phyloP scores from a whole-genome alignment of 2,113 vertebrate species.

The Zosterops lateralis region DNA sequence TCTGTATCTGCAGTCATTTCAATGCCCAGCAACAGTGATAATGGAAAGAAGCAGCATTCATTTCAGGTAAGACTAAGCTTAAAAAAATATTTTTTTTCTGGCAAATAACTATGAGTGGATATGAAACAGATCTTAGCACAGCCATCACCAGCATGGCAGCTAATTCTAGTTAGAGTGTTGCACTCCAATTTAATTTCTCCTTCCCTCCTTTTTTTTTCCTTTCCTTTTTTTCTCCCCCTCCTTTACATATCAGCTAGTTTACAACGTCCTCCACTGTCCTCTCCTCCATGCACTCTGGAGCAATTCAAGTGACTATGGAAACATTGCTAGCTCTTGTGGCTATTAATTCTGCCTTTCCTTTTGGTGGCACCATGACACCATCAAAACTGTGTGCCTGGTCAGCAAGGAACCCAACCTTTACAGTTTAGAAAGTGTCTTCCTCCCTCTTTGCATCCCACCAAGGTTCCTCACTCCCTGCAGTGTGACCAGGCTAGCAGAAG shows the following conservation, averaged over 20 bases:
- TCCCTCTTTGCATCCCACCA: not conserved
- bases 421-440: not conserved
- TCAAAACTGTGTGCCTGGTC: not conserved
- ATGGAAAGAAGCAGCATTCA: constrained; percentile 2
- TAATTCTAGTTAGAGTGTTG: not conserved
- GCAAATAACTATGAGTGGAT: not conserved
- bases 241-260: not conserved
- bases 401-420: not conserved
- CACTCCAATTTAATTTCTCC: not conserved
- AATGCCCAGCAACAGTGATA: not conserved
- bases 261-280: not conserved
- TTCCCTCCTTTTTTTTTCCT: not conserved
- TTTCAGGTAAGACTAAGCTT: not conserved
- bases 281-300: not conserved
- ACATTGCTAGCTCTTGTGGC: not conserved
- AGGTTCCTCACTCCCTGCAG: not conserved
- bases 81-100: not conserved
- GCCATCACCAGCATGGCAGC: not conserved
- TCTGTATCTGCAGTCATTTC: constrained; percentile 48
- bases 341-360: not conserved
- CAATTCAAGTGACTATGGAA: not conserved
- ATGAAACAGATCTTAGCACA: not conserved
- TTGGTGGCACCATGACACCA: not conserved
- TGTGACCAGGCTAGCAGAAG: not conserved
- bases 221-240: too few species aligned